phyloP scores from a whole-genome alignment of 2,888 invertebrate genomes.

The Cosmia trapezina region DNA sequence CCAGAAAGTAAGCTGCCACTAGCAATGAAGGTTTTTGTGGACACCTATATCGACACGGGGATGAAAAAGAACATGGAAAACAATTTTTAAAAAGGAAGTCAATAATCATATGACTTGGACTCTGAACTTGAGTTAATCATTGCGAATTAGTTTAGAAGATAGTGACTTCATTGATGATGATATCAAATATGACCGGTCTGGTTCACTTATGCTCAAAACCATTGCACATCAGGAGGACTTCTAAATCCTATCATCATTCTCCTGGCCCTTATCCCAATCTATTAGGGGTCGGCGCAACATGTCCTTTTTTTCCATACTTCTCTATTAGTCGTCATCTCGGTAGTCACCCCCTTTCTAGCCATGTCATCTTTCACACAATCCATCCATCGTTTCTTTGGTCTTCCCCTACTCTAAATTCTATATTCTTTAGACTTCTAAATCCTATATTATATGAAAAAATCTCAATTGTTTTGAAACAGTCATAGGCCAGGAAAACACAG shows the following conservation, averaged over 20 bases:
- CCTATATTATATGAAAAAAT: no score
- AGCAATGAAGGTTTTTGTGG: not conserved
- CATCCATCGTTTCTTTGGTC: no score
- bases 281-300: no score
- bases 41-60: not conserved
- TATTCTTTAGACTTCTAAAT: not conserved
- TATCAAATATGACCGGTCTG: not conserved
- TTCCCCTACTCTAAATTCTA: no score
- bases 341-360: no score
- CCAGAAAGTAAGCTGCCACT: constrained; percentile 4
- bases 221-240: not conserved
- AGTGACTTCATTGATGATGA: not conserved
- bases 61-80: not conserved
- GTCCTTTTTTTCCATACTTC: no score
- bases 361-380: no score
- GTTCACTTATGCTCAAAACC: not conserved
- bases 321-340: no score
- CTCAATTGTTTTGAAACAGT: constrained; percentile 14
- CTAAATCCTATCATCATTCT: not conserved
- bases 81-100: not conserved
- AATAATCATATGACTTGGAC: not conserved
- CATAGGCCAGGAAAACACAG: constrained; percentile 8
- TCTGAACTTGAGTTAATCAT: not conserved
- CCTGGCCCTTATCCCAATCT: no score
- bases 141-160: not conserved